Conservation (phyloP, 2,797 vertebrate genomes). For the Crenuchus spilurus region DNA sequence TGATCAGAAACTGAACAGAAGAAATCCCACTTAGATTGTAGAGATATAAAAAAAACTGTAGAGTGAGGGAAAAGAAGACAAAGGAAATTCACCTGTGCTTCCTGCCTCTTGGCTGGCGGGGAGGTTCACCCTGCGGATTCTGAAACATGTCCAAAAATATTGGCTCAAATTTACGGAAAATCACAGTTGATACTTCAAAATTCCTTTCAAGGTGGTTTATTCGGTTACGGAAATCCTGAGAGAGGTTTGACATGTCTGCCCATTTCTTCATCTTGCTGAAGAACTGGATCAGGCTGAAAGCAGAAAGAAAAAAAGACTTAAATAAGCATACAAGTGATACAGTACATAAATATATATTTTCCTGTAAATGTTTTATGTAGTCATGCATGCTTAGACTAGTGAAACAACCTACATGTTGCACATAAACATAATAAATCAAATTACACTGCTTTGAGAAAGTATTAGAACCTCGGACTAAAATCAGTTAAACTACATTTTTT, state of each 20-base stretch:
- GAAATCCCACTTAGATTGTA: not conserved
- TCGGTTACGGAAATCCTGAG: constrained; percentile 88
- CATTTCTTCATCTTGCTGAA: constrained; percentile 99
- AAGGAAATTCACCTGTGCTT: constrained; percentile 84
- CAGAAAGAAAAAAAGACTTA: constrained; percentile 11
- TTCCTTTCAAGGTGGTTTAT: constrained; percentile 92
- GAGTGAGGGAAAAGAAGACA: not conserved
- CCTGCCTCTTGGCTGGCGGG: constrained; percentile 86
- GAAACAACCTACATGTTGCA: too few relatives aligned
- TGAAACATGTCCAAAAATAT: constrained; percentile 96
- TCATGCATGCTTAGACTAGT: too few relatives aligned
- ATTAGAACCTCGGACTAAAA: too few relatives aligned
- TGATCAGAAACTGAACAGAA: not conserved
- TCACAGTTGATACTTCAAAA: constrained; percentile 96
- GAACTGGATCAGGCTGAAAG: constrained; percentile 88
- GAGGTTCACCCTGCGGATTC: constrained; percentile 85
- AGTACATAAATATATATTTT: not conserved
- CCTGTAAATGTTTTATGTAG: too few relatives aligned
- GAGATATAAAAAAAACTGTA: not conserved
- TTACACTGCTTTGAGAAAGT: too few relatives aligned
- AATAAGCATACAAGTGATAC: not conserved
- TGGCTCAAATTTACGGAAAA: constrained; percentile 96
- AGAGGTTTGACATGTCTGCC: constrained; percentile 94
- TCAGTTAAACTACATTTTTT: too few relatives aligned
- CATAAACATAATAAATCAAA: too few relatives aligned